Conservation (phyloP, 2,113 vertebrate species). For the Nothocercus julius region DNA sequence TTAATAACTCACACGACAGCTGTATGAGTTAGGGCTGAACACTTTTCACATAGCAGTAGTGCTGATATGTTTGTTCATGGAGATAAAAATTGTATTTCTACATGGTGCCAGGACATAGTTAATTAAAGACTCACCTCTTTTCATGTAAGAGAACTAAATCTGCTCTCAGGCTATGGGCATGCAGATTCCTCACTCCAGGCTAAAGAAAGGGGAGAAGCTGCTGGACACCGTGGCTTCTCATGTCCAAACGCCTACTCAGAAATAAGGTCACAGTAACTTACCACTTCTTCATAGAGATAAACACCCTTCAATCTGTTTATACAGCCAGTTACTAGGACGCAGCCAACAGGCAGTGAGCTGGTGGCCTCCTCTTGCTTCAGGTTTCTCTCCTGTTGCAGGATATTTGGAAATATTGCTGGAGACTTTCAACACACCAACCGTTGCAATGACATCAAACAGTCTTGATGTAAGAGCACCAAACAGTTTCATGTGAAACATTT, state of each 20-base stretch:
- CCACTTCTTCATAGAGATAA: background rate
- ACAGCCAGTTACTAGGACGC: background rate
- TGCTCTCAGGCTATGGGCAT: background rate
- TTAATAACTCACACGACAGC: background rate
- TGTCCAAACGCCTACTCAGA: background rate
- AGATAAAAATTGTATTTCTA: conserved; percentile 53
- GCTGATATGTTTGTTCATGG: conserved; percentile 44
- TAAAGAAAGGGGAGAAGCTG: background rate
- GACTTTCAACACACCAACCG: background rate
- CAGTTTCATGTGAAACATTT: background rate
- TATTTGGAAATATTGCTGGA: background rate
- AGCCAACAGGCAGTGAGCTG: background rate
- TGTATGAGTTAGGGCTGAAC: conserved; percentile 18
- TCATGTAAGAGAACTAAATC: background rate
- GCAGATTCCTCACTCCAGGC: background rate
- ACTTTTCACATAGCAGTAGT: conserved; percentile 27
- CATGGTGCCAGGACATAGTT: conserved; percentile 30
- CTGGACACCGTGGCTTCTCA: background rate
- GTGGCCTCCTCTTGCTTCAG: background rate
- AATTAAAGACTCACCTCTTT: conserved; percentile 22
- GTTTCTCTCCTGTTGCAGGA: background rate
- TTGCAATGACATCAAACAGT: background rate
- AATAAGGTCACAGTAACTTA: background rate
- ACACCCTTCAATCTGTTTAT: background rate
- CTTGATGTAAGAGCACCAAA: background rate